Evolutionary conservation across 2,888 invertebrate genomes (phyloP).

Genomic region (Cistogaster globosa): DNA sequence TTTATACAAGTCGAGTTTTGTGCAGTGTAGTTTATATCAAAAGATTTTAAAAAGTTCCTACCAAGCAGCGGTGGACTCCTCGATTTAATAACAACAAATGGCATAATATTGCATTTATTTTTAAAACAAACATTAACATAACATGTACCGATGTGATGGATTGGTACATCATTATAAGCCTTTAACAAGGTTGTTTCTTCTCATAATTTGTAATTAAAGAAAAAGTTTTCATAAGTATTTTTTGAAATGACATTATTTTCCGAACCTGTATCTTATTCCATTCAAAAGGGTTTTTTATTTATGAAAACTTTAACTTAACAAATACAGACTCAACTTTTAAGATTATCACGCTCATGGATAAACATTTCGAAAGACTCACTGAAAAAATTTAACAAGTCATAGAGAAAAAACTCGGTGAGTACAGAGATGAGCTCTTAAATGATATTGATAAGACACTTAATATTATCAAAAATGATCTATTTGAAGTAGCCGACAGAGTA

Average conservation of each 20-base stretch:
- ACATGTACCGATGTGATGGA: constrained; percentile 18
- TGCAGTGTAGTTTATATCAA: constrained; percentile 8
- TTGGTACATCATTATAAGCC: constrained; percentile 18
- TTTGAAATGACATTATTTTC: constrained; percentile 31
- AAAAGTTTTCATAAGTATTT: background rate
- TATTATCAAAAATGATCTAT: no score
- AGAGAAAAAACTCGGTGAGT: no score
- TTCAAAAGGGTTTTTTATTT: background rate
- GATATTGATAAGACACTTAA: no score
- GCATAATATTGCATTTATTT: constrained; percentile 15
- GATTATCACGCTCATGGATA: no score
- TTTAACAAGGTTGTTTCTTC: constrained; percentile 26
- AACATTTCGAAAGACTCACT: no score
- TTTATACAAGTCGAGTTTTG: background rate
- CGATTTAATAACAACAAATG: constrained; percentile 30
- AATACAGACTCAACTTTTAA: no score
- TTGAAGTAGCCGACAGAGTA: no score
- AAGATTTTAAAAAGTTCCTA: constrained; percentile 28
- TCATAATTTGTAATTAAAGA: constrained; percentile 11
- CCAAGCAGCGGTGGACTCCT: constrained; percentile 11
- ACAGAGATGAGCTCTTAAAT: no score
- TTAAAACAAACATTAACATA: constrained; percentile 12
- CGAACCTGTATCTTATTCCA: constrained; percentile 54
- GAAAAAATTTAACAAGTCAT: no score
- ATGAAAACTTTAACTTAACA: constrained; percentile 18